These are phyloP conservation scores for Scaptomyza reducta DNA, from an alignment of 2,888 invertebrate species.

Conservation along the genomic window DNA sequence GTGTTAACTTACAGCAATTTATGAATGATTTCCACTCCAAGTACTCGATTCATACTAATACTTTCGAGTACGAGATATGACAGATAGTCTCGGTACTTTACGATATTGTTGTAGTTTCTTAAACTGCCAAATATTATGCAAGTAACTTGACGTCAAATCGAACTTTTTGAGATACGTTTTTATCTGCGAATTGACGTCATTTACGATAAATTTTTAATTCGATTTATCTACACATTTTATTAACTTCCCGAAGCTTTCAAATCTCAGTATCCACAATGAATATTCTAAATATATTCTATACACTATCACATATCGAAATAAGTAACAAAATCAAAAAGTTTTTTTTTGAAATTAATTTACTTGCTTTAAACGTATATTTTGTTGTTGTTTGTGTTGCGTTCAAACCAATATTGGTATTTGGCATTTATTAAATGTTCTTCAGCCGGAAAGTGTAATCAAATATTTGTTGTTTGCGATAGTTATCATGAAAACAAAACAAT, in stretches of 20 bases:
- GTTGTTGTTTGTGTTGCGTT: too few species aligned
- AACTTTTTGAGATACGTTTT: not conserved
- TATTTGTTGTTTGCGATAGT: slow-evolving; percentile 1
- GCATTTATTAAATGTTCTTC: slow-evolving; percentile 15
- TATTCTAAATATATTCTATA: too few species aligned
- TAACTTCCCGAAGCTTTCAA: not conserved
- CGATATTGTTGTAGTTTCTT: not conserved
- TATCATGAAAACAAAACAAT: slow-evolving; percentile 7
- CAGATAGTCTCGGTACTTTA: not conserved
- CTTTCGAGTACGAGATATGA: not conserved
- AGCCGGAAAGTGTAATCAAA: slow-evolving; percentile 20
- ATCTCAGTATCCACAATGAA: too few species aligned
- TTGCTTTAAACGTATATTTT: too few species aligned
- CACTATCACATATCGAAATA: too few species aligned
- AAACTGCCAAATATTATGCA: not conserved
- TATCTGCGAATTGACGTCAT: not conserved
- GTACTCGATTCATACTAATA: not conserved
- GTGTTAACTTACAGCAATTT: not conserved
- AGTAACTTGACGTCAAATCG: not conserved
- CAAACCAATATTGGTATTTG: slow-evolving; percentile 4
- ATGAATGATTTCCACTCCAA: not conserved
- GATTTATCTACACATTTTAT: not conserved
- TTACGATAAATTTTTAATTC: not conserved
- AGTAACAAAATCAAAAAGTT: too few species aligned
- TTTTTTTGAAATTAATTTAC: too few species aligned